phyloP scores from a whole-genome alignment of 1,140 invertebrate genomes.

The Stegodyphus mimosarum region DNA sequence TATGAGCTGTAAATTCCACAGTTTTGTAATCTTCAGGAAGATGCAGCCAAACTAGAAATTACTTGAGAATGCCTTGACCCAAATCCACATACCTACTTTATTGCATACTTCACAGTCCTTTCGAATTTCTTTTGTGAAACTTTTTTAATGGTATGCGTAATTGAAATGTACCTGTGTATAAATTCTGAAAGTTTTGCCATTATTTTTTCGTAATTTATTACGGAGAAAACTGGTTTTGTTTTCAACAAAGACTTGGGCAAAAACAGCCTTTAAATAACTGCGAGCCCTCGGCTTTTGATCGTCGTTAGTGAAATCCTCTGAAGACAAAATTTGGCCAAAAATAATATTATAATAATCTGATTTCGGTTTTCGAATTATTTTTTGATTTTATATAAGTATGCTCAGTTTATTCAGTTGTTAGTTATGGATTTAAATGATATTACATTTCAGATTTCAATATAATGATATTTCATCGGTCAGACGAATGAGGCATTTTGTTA shows the following conservation, averaged over 20 bases:
- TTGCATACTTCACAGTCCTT: slow-evolving; percentile 40
- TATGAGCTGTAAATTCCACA: neutral
- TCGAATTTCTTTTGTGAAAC: slow-evolving; percentile 38
- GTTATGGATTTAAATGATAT: no score
- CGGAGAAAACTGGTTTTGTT: neutral
- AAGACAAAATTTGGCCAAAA: no score
- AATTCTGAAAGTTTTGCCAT: neutral
- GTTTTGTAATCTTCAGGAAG: neutral
- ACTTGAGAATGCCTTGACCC: slow-evolving; percentile 43
- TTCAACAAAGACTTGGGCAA: neutral
- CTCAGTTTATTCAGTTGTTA: no score
- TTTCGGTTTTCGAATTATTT: no score
- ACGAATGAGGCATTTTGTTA: no score
- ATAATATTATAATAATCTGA: no score
- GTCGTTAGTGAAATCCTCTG: no score
- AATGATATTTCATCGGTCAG: no score
- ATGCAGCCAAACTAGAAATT: slow-evolving; percentile 34
- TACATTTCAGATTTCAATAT: no score
- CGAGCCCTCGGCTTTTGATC: no score
- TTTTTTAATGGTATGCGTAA: slow-evolving; percentile 26
- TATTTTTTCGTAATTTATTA: neutral
- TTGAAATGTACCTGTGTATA: slow-evolving; percentile 5
- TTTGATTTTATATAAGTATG: no score
- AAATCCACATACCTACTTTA: slow-evolving; percentile 20
- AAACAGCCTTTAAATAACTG: no score